Base-by-base conservation (phyloP, 2,797 vertebrate species). In the Bufotes viridis region DNA sequence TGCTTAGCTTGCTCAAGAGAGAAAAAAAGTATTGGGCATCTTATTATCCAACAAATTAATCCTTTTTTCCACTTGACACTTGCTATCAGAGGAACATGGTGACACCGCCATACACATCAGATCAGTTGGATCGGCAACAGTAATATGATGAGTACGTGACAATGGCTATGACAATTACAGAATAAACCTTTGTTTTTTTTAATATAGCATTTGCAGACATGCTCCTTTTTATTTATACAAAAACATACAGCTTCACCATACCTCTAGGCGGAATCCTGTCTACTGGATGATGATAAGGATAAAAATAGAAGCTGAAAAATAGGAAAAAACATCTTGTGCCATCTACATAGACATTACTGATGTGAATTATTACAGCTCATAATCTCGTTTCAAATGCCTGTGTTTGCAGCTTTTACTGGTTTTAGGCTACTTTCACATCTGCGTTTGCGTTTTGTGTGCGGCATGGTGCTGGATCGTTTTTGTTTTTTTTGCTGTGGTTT, bases 201-300 rank as follows among this genome's bases (percentile, higher is more conserved):
- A 22, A n/a, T 51, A 53, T 13, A 76, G 49, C 3, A 55, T 78
- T n/a, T 78, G 20, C 75, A 78, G 51, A 8, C 20, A 78, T 78
- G 55, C 29, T 74, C 6, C 20, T 63, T 63, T 63, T 29, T 13
- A 69, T 69, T 26, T 69, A 69, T 9, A 13, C 14, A 22, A 78
- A 78, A 78, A 53, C 75, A 55, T 78, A 78, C 53, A 22, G 75
- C 75, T 53, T 78, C 14, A 9, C 74, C 29, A 53, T 76, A 76
- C 22, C 42, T n/a, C 75, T 55, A 78, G 20, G n/a, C 26, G 14
- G 20, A 78, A 78, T 24, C 18, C 49, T 51, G 49, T 53, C 34
- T 74, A 20, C n/a, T 75, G 53, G 5, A 75, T 20, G 15, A 78
- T 13, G 18, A 78, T 24, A 55, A 14, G n/a, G 49, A 5, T 55